A percentile compares a stretch with the other conserved stretches of the same genome.
These are phyloP conservation scores for Melanotaenia trifasciata DNA, from an alignment of 2,797 vertebrate genomes.

Conservation along the genomic window DNA sequence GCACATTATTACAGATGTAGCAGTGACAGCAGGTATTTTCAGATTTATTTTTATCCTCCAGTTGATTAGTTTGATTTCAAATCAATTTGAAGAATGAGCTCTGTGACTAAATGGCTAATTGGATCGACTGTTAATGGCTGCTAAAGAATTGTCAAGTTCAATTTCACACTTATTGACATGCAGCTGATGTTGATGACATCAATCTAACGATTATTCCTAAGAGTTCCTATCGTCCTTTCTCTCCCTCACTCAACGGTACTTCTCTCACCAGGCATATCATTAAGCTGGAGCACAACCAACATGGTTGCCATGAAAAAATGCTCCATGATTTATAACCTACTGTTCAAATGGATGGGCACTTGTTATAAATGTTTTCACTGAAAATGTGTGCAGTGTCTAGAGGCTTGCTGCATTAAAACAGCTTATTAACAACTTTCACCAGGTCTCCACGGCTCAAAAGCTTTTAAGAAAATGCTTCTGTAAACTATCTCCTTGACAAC, in stretches of 20 bases:
- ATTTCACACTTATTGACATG: constrained; percentile 65
- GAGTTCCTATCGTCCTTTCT: constrained; percentile 44
- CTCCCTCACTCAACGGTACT: constrained; percentile 13
- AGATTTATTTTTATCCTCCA: constrained; percentile 20
- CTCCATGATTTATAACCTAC: constrained; percentile 68
- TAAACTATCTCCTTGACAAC: not conserved
- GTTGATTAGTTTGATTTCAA: constrained; percentile 53
- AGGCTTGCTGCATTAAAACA: constrained; percentile 9
- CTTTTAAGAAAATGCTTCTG: not conserved
- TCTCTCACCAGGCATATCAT: constrained; percentile 59
- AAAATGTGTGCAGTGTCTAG: constrained; percentile 21
- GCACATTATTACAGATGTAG: constrained; percentile 27
- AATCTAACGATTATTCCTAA: constrained; percentile 65
- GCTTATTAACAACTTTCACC: not conserved
- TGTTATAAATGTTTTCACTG: constrained; percentile 33
- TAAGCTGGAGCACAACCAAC: constrained; percentile 59
- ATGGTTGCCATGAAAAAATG: constrained; percentile 70
- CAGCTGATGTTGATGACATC: constrained; percentile 54
- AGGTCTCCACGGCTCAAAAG: not conserved
- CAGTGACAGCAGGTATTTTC: constrained; percentile 27
- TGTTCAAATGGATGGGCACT: constrained; percentile 52
- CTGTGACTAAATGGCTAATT: constrained; percentile 49
- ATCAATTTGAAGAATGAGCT: constrained; percentile 60
- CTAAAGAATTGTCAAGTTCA: constrained; percentile 59
- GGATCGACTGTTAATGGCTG: constrained; percentile 49